phyloP scores from a whole-genome alignment of 2,888 invertebrate species.

The Ichneumoninae sp. region DNA sequence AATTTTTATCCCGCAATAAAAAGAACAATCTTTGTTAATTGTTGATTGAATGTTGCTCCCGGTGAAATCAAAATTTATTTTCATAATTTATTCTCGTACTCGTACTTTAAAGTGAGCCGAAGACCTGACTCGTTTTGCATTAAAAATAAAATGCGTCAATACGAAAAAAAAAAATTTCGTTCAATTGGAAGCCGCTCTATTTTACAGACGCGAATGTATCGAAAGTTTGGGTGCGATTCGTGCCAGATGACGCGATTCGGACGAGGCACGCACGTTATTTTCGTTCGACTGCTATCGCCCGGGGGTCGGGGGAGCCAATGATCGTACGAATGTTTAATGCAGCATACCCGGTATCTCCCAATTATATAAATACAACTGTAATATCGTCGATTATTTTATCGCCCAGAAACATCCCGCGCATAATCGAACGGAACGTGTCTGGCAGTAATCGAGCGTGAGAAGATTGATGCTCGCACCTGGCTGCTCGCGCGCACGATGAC shows the following conservation, averaged over 20 bases:
- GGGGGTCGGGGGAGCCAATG: not conserved
- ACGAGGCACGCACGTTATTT: constrained; percentile 2
- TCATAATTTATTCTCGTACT: not conserved
- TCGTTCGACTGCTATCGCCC: not conserved
- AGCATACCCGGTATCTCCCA: not conserved
- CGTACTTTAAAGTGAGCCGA: not conserved
- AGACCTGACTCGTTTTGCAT: not conserved
- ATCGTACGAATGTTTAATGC: constrained; percentile 4
- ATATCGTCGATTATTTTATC: not conserved
- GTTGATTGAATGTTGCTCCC: not conserved
- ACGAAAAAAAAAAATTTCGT: not conserved
- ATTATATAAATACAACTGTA: not conserved
- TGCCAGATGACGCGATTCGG: constrained; percentile 3
- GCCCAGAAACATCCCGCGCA: not conserved
- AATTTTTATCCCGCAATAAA: not conserved
- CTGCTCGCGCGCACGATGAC: not conserved
- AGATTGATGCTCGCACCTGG: not conserved
- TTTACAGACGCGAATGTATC: not conserved
- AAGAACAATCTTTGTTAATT: not conserved
- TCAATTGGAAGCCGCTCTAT: not conserved
- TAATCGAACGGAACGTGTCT: not conserved
- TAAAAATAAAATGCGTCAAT: not conserved
- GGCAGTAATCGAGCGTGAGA: not conserved
- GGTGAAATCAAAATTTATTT: not conserved
- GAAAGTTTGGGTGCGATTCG: not conserved